Percentiles rank a stretch among this genome's conserved stretches.
Conservation (phyloP, 2,113 vertebrate species). For the Eolophus roseicapilla region DNA sequence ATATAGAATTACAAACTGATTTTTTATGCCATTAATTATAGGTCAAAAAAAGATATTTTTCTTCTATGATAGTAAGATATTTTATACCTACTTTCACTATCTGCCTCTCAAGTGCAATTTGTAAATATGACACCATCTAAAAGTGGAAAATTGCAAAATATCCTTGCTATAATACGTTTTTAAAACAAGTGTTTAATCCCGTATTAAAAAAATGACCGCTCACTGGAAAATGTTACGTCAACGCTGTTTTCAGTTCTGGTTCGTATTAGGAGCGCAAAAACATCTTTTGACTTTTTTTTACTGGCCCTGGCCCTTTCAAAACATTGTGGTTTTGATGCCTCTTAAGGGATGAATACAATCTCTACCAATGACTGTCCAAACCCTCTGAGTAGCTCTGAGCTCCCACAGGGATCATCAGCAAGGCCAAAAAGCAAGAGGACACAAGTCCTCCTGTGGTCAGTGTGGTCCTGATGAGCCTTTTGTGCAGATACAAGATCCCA, state of each 20-base stretch:
- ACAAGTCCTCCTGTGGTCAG: background rate
- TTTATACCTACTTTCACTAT: background rate
- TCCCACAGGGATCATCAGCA: background rate
- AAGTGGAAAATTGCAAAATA: background rate
- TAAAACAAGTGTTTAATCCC: background rate
- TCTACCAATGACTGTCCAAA: background rate
- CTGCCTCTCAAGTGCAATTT: background rate
- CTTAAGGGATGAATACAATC: background rate
- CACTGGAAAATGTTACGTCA: background rate
- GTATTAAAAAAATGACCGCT: background rate
- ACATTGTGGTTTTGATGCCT: background rate
- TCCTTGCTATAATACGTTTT: background rate
- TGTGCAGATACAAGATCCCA: background rate
- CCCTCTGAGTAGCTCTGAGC: background rate
- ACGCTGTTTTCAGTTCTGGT: background rate
- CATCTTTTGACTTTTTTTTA: background rate
- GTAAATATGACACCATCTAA: background rate
- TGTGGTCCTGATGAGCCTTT: background rate
- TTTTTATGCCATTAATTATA: background rate
- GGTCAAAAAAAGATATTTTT: background rate
- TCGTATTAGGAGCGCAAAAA: background rate
- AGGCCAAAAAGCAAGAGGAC: background rate
- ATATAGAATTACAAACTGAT: background rate
- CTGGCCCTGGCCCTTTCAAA: background rate
- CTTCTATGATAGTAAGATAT: background rate